These are phyloP conservation scores for Leucosticte australis DNA, from an alignment of 2,113 vertebrate species.

Conservation along the genomic window DNA sequence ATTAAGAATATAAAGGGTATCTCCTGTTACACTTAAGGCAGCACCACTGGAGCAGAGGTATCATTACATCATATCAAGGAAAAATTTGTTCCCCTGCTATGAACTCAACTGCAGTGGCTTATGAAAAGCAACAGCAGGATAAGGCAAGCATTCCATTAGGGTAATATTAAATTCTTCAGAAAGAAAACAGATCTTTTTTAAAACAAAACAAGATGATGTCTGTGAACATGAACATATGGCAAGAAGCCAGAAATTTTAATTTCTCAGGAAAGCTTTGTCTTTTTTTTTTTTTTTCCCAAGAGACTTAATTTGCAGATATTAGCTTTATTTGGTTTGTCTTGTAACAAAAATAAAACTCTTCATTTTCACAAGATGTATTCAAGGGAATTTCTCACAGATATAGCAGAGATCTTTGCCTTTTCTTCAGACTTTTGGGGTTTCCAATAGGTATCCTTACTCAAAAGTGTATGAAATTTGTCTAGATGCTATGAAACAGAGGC, in stretches of 20 bases:
- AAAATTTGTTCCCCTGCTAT: background rate
- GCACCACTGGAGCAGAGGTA: background rate
- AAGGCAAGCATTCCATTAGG: background rate
- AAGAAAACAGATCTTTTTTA: background rate
- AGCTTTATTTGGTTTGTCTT: background rate
- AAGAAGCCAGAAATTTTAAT: background rate
- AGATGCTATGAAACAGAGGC: background rate
- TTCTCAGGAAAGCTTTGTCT: background rate
- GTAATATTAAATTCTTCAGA: background rate
- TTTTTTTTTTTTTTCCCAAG: background rate
- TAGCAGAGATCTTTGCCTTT: background rate
- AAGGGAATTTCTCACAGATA: background rate
- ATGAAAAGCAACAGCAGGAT: background rate
- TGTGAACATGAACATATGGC: background rate
- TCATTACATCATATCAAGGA: background rate
- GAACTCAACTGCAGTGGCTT: background rate
- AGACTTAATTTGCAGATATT: background rate
- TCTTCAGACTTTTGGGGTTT: background rate
- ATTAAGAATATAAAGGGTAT: constrained; percentile 4
- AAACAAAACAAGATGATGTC: background rate
- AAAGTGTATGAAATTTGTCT: background rate
- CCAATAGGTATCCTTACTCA: background rate
- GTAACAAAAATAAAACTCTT: background rate
- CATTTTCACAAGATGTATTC: background rate
- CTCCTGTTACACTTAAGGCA: background rate